Evolutionary conservation across 2,797 vertebrate species (phyloP).

Genomic region (Smutsia temminckii): DNA sequence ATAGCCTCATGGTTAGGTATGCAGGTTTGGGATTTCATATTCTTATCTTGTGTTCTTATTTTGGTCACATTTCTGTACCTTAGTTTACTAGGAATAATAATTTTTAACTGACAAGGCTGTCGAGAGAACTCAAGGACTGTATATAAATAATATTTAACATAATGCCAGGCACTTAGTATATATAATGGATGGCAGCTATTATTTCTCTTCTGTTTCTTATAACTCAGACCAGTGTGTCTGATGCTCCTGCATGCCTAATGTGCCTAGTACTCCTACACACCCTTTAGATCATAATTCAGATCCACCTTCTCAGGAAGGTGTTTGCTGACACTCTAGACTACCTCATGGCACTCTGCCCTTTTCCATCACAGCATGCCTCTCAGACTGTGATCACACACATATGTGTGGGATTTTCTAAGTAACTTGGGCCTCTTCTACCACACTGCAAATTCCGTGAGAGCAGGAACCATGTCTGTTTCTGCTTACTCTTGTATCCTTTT

Average conservation of each 20-base stretch:
- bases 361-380: rapidly evolving
- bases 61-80: neutral
- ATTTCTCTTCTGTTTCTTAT: neutral
- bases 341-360: neutral
- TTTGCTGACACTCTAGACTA: neutral
- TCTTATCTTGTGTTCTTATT: neutral
- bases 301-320: neutral
- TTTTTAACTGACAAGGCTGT: neutral
- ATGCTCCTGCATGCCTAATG: neutral
- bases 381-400: neutral
- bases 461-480: neutral
- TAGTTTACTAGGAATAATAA: neutral
- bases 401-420: neutral
- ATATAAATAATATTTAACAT: neutral
- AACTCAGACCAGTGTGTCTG: neutral
- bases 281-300: neutral
- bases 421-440: neutral
- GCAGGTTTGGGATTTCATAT: neutral
- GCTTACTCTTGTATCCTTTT: neutral
- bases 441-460: neutral
- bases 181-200: neutral
- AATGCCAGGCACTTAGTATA: neutral
- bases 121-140: neutral
- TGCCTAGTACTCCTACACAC: neutral
- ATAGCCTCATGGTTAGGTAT: neutral